Base-by-base conservation (phyloP, 2,888 invertebrate genomes). In the Griposia aprilina region DNA sequence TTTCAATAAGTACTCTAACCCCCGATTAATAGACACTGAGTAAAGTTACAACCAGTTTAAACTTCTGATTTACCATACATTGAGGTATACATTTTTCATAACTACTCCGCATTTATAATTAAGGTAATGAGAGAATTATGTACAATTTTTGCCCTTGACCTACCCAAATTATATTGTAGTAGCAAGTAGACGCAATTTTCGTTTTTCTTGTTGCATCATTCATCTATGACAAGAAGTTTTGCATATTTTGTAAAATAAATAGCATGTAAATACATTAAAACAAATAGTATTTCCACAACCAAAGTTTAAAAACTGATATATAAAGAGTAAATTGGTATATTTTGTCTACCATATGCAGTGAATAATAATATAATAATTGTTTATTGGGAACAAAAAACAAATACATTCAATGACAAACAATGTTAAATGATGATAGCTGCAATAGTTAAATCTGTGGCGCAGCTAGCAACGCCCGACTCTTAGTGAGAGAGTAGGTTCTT, bases 231-330 rank as follows among this genome's bases (percentile, higher is more conserved):
- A 8, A 23, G 26, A 20, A 20, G 20, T 15, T 81, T 81, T 65
- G 11, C 74, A 81, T 81, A 65, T 52, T 41, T 76, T 26, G 1
- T 0, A 45, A 57, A 63, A 63, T 15, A 50, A 71, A 50, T 45
- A 17, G 57, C 48, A 23, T 30, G 10, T 48, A n/a, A 0, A 17
- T n/a, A 30, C 6, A 23, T 62, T 11, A 11, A 50, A 48, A 45
- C 17, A n/a, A 23, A 17, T 41, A 41, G 23, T 41, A 36, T 26
- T 73, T 69, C 26, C 26, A 7, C 26, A 69, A 17, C 23, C 7
- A 50, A 55, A 2, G 5, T 20, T 20, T 48, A 26, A 11, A 48
- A 17, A 17, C 2, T 23, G n/a, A 65, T n/a, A 41, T 41, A 1
- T 23, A 23, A 13, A 23, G 36, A 63, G 23, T 7, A 23, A 7